These are phyloP conservation scores for Peromyscus leucopus DNA, from an alignment of 2,113 vertebrate genomes.

Conservation along the genomic window DNA sequence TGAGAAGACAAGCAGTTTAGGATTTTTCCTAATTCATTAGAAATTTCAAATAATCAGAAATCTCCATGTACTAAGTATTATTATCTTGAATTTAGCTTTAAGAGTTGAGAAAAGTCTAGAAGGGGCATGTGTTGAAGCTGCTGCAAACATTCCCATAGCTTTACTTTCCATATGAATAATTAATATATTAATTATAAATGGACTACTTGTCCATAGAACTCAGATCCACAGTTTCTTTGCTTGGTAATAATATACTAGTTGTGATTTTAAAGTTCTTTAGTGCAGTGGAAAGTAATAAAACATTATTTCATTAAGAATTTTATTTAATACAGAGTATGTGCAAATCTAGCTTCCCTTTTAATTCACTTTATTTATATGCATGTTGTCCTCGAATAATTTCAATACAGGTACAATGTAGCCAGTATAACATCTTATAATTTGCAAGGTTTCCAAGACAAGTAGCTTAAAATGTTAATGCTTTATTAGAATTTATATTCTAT, in stretches of 20 bases:
- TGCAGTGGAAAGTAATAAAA: constrained; percentile 68
- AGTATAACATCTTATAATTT: neutral
- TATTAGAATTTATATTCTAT: neutral
- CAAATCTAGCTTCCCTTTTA: constrained; percentile 14
- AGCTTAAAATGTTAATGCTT: neutral
- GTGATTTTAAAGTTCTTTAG: constrained; percentile 57
- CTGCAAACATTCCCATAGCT: neutral
- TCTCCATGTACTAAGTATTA: neutral
- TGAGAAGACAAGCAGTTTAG: neutral
- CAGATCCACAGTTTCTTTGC: neutral
- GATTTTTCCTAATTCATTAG: constrained; percentile 30
- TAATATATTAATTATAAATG: constrained; percentile 68
- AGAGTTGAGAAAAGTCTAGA: constrained; percentile 23
- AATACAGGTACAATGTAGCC: neutral
- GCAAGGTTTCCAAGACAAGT: neutral
- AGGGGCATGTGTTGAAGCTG: constrained; percentile 28
- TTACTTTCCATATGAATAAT: constrained; percentile 61
- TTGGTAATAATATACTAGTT: constrained; percentile 56
- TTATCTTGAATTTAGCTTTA: constrained; percentile 45
- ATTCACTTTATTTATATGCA: constrained; percentile 30
- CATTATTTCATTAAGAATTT: constrained; percentile 59
- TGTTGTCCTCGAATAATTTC: constrained; percentile 39
- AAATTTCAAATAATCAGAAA: constrained; percentile 48
- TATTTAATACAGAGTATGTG: constrained; percentile 61
- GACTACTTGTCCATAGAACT: constrained; percentile 51